Evolutionary conservation across 2,888 invertebrate genomes (phyloP), one percentile per base, ranked within the genome.

Genomic region (Metallyticus violacea): DNA sequence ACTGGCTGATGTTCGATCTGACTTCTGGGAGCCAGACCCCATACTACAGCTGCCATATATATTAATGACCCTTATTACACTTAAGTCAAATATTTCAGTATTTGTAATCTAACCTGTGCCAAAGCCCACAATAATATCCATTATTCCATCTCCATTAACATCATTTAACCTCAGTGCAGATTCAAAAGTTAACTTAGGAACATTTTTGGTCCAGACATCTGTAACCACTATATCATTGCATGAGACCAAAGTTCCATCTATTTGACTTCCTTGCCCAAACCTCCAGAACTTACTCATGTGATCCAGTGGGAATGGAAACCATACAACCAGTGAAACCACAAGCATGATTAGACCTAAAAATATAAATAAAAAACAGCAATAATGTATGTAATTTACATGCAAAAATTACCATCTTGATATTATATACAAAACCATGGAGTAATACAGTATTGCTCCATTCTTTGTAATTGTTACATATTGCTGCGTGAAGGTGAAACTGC

Each of bases 121-220:
- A 91, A 95, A 97, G 88, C 96, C 97, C 88, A 97, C 93, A 86
- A 97, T 93, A 28, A 96, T 92, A 91, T 97, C 97, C 84, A 94
- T 93, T 9, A 95, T 90, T 26, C 94, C 94, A 92, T 97, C 97
- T 3, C 92, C 92, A 91, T 97, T 95, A 1, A 96, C 93, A 91
- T 97, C 96, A 28, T 94, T 92, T 87, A 95, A 93, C 89, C 96
- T 93, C 88, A 97, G 92, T 0, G 96, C 95, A 86, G 96, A 95
- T 91, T 97, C 97, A 9, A 96, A 95, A 85, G 94, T 94, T 84
- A 96, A 92, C 90, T 95, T 94, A 0, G 96, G 95, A 90, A 96
- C 93, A 86, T 94, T 94, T 86, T 93, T 93, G 3, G 93, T 93
- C 97, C 97, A 97, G 5, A 96, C 92, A 88, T 94, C 93, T 81